These are phyloP conservation scores for Prorops nasuta DNA, from an alignment of 1,140 invertebrate genomes.

Conservation along the genomic window DNA sequence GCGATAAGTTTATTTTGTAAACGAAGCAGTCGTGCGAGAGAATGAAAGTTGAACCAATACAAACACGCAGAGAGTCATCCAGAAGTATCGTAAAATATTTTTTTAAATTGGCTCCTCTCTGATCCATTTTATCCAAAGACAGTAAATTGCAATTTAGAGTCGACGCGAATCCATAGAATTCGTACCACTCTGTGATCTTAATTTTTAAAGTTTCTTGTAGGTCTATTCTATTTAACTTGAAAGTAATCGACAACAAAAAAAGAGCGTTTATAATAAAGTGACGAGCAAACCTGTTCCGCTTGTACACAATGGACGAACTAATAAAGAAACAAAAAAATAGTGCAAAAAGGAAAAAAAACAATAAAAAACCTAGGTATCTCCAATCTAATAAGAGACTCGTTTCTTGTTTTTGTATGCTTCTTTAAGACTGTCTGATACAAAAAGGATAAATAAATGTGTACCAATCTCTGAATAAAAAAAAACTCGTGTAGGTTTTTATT, in stretches of 20 bases:
- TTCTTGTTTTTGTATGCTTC: conserved; percentile 53
- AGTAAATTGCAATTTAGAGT: conserved; percentile 1
- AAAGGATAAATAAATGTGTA: conserved; percentile 57
- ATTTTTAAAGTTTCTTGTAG: conserved; percentile 19
- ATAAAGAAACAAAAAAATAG: conserved; percentile 17
- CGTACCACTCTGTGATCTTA: conserved; percentile 32
- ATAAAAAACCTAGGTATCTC: conserved; percentile 37
- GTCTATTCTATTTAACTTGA: neutral
- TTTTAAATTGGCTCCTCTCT: neutral
- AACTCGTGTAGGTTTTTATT: neutral
- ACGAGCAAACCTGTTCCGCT: conserved; percentile 11
- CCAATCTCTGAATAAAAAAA: conserved; percentile 48
- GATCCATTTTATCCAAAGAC: conserved; percentile 9
- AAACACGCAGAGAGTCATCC: neutral
- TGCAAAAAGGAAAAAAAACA: conserved; percentile 13
- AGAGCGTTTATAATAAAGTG: too few species aligned
- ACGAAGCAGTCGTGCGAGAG: neutral
- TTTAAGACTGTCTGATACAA: conserved; percentile 53
- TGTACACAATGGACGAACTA: conserved; percentile 22
- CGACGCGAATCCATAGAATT: conserved; percentile 19
- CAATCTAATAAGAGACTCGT: conserved; percentile 40
- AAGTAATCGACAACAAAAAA: neutral
- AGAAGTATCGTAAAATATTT: neutral
- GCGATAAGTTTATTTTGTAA: neutral
- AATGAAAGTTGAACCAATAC: neutral